Base-by-base conservation (phyloP, 2,888 invertebrate species). In the Podabrus alpinus region DNA sequence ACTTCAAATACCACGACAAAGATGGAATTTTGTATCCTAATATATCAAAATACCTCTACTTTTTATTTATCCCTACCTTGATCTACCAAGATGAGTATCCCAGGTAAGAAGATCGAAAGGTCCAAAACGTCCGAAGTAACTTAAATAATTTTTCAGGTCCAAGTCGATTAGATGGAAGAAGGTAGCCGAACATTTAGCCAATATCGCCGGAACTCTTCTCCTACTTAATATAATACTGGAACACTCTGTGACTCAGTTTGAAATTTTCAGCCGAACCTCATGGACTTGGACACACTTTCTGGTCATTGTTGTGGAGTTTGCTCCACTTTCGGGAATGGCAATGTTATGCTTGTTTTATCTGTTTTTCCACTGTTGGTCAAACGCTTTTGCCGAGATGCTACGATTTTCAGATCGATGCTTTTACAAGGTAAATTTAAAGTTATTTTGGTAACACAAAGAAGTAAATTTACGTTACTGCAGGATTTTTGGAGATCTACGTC, bases 401-500 rank as follows among this genome's bases (percentile, higher is more conserved):
- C 66, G 25, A 21, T 66, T 66, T 66, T 21, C 66, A 1, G 66
- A 66, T 66, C 21, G 66, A 10, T 5, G 1, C 2, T 24, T 66
- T 24, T 66, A 66, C 15, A 25, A 66, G 66, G 66, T 24, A 66
- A 15, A 13, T 29, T 62, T 16, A 2, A 7, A 15, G 9, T 60
- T 16, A 3, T 60, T 60, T 15, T 60, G 15, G 9, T 9, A n/a
- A 7, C 15, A 21, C 4, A 7, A 7, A 1, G 9, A 24, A 24
- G 9, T 29, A 13, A 13, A 29, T 13, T 29, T 29, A 2, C 3
- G 9, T 15, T 61, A 3, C 84, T 84, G 17, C 84, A 97, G 92
- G 96, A 96, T 83, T 98, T 98, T 98, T 98, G 98, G 98, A 97
- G 95, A 71, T 92, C 94, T 2, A 92, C 93, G 0, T 92, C 92